Percentiles rank a stretch among this genome's conserved stretches.
These are phyloP conservation scores for Diorhabda elongata DNA, from an alignment of 1,140 invertebrate genomes.

Conservation along the genomic window DNA sequence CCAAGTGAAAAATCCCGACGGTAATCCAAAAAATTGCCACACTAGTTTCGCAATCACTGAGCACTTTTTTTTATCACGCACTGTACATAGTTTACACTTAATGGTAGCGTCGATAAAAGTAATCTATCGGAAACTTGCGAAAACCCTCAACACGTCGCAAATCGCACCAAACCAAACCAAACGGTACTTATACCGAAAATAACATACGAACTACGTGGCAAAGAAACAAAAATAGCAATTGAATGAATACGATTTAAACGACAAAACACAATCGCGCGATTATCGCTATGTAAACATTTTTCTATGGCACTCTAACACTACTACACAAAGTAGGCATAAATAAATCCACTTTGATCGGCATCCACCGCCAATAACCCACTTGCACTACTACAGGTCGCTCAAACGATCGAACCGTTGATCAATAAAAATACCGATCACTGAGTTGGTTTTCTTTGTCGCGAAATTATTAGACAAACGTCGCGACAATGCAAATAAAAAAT, in stretches of 20 bases:
- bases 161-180: conserved; percentile 6
- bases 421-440: background rate
- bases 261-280: conserved; percentile 19
- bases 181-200: conserved; percentile 17
- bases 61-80: background rate
- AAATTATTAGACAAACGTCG: conserved; percentile 4
- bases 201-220: conserved; percentile 15
- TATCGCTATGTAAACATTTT: conserved; percentile 19
- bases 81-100: background rate
- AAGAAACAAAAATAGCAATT: conserved; percentile 16
- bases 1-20: too few relatives aligned
- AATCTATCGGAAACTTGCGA: too few relatives aligned
- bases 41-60: background rate
- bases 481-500: conserved; percentile 17
- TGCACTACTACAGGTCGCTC: background rate
- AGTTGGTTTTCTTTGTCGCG: conserved; percentile 12
- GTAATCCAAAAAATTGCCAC: background rate
- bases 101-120: too few relatives aligned
- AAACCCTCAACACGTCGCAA: conserved; percentile 7
- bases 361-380: background rate
- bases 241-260: background rate
- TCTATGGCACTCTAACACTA: conserved; percentile 11
- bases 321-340: conserved; percentile 12
- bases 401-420: background rate
- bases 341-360: conserved; percentile 4